A percentile compares a stretch with the other conserved stretches of the same genome.
Evolutionary conservation across 2,888 invertebrate genomes (phyloP).

Genomic region (Chaetogeoica ovagalla): DNA sequence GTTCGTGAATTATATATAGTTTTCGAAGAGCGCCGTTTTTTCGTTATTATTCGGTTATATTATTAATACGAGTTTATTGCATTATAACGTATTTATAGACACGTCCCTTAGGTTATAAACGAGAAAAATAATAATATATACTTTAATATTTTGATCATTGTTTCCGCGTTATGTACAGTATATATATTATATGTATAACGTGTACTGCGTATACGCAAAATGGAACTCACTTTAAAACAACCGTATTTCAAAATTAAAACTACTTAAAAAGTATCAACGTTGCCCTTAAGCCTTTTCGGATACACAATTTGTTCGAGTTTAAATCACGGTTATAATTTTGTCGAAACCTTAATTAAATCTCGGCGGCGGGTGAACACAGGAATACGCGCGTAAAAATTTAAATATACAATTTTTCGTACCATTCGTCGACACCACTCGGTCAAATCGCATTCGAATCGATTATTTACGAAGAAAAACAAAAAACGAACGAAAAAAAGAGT

Average conservation of each 20-base stretch:
- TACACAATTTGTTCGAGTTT: slow-evolving; percentile 17
- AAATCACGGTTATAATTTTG: slow-evolving; percentile 19
- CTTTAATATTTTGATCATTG: slow-evolving; percentile 18
- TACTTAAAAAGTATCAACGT: slow-evolving; percentile 29
- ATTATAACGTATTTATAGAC: not conserved
- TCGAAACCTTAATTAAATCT: slow-evolving; percentile 17
- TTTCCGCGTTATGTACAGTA: not conserved
- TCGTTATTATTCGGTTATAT: not conserved
- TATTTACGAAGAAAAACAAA: too few species aligned
- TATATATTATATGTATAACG: too few species aligned
- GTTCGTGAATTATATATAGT: not conserved
- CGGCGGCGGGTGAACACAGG: not conserved
- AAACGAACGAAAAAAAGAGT: too few species aligned
- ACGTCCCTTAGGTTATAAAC: not conserved
- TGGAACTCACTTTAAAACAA: not conserved
- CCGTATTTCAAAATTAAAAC: slow-evolving; percentile 21
- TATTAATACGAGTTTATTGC: not conserved
- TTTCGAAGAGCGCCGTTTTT: not conserved
- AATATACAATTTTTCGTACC: not conserved
- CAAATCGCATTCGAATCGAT: too few species aligned
- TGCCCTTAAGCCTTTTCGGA: not conserved
- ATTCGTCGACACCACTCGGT: not conserved
- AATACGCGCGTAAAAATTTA: not conserved
- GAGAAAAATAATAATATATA: slow-evolving; percentile 4
- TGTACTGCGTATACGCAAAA: not conserved